Evolutionary conservation across 2,113 vertebrate species (phyloP).

Genomic region (Columbina picui): DNA sequence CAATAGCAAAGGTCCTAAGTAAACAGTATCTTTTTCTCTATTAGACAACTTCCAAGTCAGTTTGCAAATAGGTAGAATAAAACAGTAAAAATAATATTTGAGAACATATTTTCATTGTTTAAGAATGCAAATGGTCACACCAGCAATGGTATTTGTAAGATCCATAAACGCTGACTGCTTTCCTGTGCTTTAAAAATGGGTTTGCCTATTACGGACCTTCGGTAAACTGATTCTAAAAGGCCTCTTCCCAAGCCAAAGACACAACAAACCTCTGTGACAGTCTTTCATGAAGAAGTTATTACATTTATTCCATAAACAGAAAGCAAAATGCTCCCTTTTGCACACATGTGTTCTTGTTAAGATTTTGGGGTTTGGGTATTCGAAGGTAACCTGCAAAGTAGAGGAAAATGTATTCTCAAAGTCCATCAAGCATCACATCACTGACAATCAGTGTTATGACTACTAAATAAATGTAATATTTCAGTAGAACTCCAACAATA

Average conservation of each 20-base stretch:
- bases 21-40: neutral
- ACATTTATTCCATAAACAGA: too few species aligned
- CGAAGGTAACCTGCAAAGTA: neutral
- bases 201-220: neutral
- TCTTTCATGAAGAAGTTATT: neutral
- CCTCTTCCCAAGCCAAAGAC: neutral
- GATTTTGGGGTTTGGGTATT: neutral
- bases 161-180: neutral
- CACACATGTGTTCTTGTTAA: neutral
- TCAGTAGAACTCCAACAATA: neutral
- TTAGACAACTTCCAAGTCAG: neutral
- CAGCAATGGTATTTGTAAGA: neutral
- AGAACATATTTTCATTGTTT: neutral
- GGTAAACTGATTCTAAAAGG: neutral
- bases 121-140: neutral
- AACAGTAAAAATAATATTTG: neutral
- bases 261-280: neutral
- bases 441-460: neutral
- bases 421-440: fast-evolving
- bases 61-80: neutral
- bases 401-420: neutral
- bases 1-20: neutral
- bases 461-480: neutral
- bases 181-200: neutral
- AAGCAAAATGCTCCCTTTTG: neutral